phyloP scores from a whole-genome alignment of 2,888 invertebrate genomes.

The Spodoptera littoralis region DNA sequence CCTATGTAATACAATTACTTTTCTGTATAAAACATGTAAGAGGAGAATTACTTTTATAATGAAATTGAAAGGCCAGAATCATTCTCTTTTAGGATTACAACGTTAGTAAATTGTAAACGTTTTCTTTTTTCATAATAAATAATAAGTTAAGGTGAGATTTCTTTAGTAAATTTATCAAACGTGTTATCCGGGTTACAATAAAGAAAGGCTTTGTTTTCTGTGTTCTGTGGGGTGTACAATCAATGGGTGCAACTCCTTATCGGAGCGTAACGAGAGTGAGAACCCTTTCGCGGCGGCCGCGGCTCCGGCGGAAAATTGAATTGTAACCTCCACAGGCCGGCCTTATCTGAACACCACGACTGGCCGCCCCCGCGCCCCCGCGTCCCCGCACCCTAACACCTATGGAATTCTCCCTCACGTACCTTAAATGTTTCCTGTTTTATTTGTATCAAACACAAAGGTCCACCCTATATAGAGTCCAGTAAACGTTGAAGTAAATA shows the following conservation, averaged over 20 bases:
- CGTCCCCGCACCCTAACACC: conserved; percentile 53
- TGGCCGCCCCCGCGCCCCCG: conserved; percentile 31
- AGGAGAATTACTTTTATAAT: no score
- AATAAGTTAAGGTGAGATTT: neutral
- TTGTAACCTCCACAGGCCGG: conserved; percentile 70
- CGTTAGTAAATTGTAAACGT: no score
- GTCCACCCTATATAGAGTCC: conserved; percentile 40
- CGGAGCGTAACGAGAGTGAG: conserved; percentile 43
- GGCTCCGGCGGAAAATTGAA: conserved; percentile 76
- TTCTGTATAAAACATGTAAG: no score
- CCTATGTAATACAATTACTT: no score
- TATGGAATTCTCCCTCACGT: conserved; percentile 65
- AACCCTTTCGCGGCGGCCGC: conserved; percentile 55
- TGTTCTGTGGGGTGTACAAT: conserved; percentile 13
- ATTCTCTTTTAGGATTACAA: no score
- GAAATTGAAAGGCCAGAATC: no score
- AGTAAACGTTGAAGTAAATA: conserved; percentile 39
- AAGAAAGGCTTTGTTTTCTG: conserved; percentile 7
- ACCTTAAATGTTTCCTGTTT: conserved; percentile 61
- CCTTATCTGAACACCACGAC: conserved; percentile 65
- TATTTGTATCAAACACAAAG: conserved; percentile 66
- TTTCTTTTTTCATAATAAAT: no score
- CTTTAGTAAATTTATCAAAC: conserved; percentile 6
- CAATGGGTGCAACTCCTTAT: conserved; percentile 44
- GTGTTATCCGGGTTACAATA: conserved; percentile 4